A percentile compares a stretch with the other conserved stretches of the same genome.
These are phyloP conservation scores for Tauraco erythrolophus DNA, from an alignment of 2,113 vertebrate species.

Conservation along the genomic window DNA sequence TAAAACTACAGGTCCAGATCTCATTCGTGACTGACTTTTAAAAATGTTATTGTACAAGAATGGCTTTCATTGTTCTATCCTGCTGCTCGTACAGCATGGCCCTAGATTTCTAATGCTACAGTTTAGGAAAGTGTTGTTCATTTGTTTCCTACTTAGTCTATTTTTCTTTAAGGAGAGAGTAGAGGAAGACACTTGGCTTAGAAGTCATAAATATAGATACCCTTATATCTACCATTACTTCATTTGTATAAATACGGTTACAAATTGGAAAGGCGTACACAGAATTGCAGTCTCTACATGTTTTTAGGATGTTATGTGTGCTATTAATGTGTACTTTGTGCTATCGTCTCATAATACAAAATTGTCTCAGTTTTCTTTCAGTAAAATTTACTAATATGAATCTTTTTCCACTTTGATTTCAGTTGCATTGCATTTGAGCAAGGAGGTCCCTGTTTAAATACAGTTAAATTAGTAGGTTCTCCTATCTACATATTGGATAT, in stretches of 20 bases:
- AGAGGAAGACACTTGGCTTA: not conserved
- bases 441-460: not conserved
- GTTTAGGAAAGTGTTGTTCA: not conserved
- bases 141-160: not conserved
- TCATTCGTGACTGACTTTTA: not conserved
- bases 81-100: not conserved
- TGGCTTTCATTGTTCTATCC: not conserved
- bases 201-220: not conserved
- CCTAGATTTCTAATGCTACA: not conserved
- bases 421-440: not conserved
- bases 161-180: not conserved
- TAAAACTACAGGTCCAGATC: not conserved
- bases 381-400: not conserved
- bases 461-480: not conserved
- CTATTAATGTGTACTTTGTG: not conserved
- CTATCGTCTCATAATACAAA: not conserved
- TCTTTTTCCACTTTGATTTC: not conserved
- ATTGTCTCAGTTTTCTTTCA: not conserved
- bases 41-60: not conserved
- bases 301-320: not conserved
- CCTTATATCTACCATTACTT: not conserved
- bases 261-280: not conserved
- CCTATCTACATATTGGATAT: fast-evolving
- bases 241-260: not conserved
- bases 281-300: not conserved